Conservation (phyloP, 2,797 vertebrate genomes). For the Hipposideros larvatus region DNA sequence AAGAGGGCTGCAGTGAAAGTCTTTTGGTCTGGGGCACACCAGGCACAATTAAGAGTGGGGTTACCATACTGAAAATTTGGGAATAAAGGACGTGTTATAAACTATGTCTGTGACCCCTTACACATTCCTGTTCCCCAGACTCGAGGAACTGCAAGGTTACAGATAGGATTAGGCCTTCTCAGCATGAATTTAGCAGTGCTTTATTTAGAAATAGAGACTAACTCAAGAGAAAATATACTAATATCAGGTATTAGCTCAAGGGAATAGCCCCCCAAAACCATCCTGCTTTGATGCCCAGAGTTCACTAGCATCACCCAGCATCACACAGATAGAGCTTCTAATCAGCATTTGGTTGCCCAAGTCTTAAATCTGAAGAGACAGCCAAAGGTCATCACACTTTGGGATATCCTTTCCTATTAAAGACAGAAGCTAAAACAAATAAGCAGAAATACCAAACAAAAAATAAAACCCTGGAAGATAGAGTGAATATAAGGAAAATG, state of each 20-base stretch:
- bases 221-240: not conserved
- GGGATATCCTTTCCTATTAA: not conserved
- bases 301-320: not conserved
- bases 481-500: not conserved
- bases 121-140: not conserved
- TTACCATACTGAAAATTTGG: not conserved
- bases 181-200: not conserved
- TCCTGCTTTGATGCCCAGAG: not conserved
- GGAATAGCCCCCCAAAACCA: not conserved
- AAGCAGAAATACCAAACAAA: not conserved
- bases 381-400: not conserved
- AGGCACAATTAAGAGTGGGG: not conserved
- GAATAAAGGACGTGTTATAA: not conserved
- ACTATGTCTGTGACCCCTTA: not conserved
- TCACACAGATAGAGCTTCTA: not conserved
- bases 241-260: not conserved
- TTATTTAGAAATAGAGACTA: conserved; percentile 14
- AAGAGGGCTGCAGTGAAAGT: not conserved
- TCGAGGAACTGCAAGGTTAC: not conserved
- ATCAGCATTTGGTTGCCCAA: not conserved
- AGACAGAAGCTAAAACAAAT: not conserved
- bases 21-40: not conserved
- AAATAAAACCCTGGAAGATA: not conserved
- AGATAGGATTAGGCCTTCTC: not conserved
- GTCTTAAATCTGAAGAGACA: not conserved